Evolutionary conservation across 92 coral and sea anemone genomes (phyloP), one percentile per base, ranked within the genome.

Genomic region (Hydrozoanthus gracilis): DNA sequence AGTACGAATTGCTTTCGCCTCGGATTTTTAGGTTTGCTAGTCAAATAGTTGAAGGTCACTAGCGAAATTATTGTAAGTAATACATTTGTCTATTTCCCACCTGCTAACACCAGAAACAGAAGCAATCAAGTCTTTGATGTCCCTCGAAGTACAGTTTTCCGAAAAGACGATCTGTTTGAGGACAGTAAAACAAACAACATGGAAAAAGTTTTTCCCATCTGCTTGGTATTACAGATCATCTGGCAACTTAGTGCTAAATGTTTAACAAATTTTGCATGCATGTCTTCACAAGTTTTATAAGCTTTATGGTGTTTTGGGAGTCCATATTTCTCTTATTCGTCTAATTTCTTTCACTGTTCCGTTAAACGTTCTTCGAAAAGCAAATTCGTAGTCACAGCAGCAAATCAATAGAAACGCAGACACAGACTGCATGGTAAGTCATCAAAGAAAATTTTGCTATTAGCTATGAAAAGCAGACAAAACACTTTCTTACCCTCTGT

Each of bases 41-140:
- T 27, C 39, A 27, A 27, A 27, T 27, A 27, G 39, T 2, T 27
- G 39, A 27, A 27, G 12, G 17, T 67, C 44, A 18, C 45, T 15
- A 18, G 10, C 13, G 46, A 10, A 67, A 16, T 10, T 11, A 77
- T 14, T 44, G 12, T 13, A 56, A 18, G 11, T 4, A 44, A 27
- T 5, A 78, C 6, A 54, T 3, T 14, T 44, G 7, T 5, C 10
- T 62, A 7, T 8, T 17, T 61, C 84, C 20, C 64, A 79, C 84
- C 84, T 67, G 16, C 84, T 79, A 6, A 79, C 84, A 49, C 84
- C 84, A 8, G 84, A 67, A 7, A 47, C 58, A 7, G 84, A 58
- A 1, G 84, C 84, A 79, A 79, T 61, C 72, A 79, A 11, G 71
- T 79, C 84, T 44, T 79, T 79, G 27, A 79, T 79, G 44, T 79